Evolutionary conservation across 2,797 vertebrate genomes (phyloP).

Genomic region (Fringilla coelebs): DNA sequence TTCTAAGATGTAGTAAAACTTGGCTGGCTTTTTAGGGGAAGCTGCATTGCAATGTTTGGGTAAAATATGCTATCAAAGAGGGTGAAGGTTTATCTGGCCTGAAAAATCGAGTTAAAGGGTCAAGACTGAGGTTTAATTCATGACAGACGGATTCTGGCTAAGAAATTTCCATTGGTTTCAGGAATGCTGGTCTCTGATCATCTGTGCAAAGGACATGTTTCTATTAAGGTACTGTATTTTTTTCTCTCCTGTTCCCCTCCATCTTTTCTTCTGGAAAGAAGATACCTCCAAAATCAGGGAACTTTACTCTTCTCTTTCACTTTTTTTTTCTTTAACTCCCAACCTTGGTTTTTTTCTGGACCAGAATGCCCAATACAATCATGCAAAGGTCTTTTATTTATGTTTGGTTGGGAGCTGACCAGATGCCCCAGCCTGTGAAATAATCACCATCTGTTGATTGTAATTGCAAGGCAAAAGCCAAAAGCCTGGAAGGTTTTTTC

Average conservation of each 20-base stretch:
- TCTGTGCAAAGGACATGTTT: neutral
- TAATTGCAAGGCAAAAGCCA: constrained; percentile 60
- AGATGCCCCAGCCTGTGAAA: constrained; percentile 66
- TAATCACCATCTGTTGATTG: constrained; percentile 70
- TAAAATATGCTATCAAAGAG: neutral
- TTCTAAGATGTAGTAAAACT: neutral
- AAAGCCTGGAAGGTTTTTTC: constrained; percentile 64
- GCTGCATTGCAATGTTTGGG: neutral
- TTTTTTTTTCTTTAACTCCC: neutral
- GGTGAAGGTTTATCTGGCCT: neutral
- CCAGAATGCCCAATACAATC: neutral
- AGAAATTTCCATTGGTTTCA: neutral
- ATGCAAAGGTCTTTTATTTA: constrained; percentile 45
- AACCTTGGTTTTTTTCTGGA: neutral
- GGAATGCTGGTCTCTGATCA: neutral
- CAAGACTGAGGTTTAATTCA: neutral
- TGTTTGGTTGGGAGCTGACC: constrained; percentile 52
- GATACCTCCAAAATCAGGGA: neutral
- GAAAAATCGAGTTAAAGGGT: neutral
- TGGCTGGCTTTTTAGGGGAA: neutral
- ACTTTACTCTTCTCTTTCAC: neutral
- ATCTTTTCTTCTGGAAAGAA: neutral
- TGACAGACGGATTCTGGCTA: neutral
- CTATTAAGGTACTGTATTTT: neutral
- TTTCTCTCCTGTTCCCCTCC: fast-evolving